These are phyloP conservation scores for Mus spicilegus DNA, from an alignment of 2,113 vertebrate species.

Conservation along the genomic window DNA sequence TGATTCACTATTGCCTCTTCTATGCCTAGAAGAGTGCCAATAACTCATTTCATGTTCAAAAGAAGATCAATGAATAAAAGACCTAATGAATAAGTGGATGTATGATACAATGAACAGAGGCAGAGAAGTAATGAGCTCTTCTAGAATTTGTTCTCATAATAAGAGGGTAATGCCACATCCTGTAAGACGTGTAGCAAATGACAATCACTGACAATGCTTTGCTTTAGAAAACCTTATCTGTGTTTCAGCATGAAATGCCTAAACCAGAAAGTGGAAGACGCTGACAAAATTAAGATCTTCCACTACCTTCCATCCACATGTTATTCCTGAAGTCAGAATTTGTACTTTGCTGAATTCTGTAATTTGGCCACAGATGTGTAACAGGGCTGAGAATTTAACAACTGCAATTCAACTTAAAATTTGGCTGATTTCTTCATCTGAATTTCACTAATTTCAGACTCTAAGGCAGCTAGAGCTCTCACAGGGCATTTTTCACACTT, in stretches of 20 bases:
- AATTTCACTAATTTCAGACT: conserved; percentile 57
- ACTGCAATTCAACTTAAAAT: not conserved
- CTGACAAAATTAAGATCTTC: not conserved
- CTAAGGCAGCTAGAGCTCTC: not conserved
- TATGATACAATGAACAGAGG: not conserved
- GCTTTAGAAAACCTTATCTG: not conserved
- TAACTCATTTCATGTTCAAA: not conserved
- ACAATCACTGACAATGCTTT: not conserved
- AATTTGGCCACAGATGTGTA: conserved; percentile 3
- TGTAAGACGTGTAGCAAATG: not conserved
- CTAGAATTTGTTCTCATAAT: not conserved
- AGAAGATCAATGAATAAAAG: conserved; percentile 25
- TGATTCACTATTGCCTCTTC: not conserved
- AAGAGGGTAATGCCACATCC: not conserved
- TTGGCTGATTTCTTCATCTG: conserved; percentile 58
- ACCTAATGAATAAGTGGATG: conserved; percentile 1
- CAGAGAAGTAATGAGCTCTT: not conserved
- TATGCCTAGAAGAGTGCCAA: not conserved
- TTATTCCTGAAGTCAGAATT: conserved; percentile 38
- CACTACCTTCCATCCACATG: not conserved
- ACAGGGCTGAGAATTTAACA: conserved; percentile 32
- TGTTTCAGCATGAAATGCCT: not conserved
- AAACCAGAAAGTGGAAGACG: not conserved
- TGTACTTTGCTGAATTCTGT: conserved; percentile 8
- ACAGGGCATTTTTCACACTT: conserved; percentile 8